Conservation (phyloP, 2,797 vertebrate species). For the Diceros bicornis region DNA sequence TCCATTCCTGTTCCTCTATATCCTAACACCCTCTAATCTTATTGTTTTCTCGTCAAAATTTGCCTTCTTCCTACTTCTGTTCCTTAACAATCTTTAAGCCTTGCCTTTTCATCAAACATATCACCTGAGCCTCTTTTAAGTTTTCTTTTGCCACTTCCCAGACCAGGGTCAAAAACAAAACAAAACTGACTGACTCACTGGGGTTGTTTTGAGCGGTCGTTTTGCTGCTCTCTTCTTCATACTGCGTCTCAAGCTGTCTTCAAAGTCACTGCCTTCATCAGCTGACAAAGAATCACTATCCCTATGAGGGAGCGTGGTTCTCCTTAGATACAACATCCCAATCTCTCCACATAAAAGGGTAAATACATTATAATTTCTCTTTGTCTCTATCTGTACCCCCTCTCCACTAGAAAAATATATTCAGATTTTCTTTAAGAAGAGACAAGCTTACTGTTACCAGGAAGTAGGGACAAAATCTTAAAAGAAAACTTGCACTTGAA, state of each 20-base stretch:
- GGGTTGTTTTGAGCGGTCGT: conserved; percentile 43
- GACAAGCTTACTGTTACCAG: conserved; percentile 31
- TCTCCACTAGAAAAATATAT: conserved; percentile 43
- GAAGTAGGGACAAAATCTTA: conserved; percentile 3
- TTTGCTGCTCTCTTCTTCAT: conserved; percentile 78
- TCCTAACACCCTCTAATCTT: background rate
- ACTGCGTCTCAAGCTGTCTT: conserved; percentile 74
- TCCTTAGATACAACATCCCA: conserved; percentile 54
- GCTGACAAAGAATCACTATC: conserved; percentile 68
- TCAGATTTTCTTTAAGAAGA: conserved; percentile 40
- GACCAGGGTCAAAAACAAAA: conserved; percentile 60
- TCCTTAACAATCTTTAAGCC: conserved; percentile 17
- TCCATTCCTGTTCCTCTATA: background rate
- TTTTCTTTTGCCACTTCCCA: conserved; percentile 48
- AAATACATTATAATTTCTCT: conserved; percentile 20
- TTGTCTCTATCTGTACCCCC: conserved; percentile 5
- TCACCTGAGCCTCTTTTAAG: background rate
- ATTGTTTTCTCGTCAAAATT: conserved; percentile 53
- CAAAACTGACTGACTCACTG: conserved; percentile 82
- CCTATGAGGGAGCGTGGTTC: conserved; percentile 58
- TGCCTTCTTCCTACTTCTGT: background rate
- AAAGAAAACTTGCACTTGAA: conserved; percentile 35
- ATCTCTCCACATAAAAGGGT: conserved; percentile 1
- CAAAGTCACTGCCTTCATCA: conserved; percentile 85
- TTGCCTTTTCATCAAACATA: conserved; percentile 3